These are phyloP conservation scores for Imbricaverruca yamaguchii DNA, from an alignment of 2,888 invertebrate species.

Conservation along the genomic window DNA sequence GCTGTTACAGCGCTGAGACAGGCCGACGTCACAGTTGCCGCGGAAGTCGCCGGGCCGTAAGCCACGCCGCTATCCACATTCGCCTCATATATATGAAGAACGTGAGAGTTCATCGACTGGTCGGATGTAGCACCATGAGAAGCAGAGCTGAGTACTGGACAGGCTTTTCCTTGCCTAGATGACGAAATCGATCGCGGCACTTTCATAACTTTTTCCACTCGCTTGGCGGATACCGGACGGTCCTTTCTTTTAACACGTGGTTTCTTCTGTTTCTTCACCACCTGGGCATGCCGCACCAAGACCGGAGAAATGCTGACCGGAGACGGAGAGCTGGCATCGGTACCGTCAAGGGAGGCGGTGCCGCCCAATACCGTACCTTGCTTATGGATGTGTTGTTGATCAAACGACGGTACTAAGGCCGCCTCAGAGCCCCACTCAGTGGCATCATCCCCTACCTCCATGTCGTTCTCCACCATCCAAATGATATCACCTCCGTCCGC, in stretches of 20 bases:
- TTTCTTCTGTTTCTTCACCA: not conserved
- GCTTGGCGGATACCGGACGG: too few species aligned
- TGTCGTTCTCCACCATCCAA: slow-evolving; percentile 13
- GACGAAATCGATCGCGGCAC: too few species aligned
- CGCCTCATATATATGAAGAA: not conserved
- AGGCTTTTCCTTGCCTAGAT: too few species aligned
- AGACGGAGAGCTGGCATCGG: not conserved
- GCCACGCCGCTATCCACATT: not conserved
- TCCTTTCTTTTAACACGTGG: too few species aligned
- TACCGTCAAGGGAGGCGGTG: not conserved
- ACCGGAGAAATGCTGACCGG: not conserved
- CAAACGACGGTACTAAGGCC: too few species aligned
- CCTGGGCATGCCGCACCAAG: not conserved
- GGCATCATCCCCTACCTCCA: not conserved
- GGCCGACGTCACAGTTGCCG: not conserved
- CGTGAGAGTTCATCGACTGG: not conserved
- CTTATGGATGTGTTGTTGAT: too few species aligned
- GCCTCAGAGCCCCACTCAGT: too few species aligned
- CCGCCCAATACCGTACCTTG: too few species aligned
- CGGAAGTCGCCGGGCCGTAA: not conserved
- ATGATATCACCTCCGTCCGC: not conserved
- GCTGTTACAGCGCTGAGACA: not conserved
- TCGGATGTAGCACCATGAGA: not conserved
- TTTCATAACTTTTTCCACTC: too few species aligned
- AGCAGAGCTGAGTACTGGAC: too few species aligned